These are phyloP conservation scores for Elaeidobius kamerunicus DNA, from an alignment of 2,888 invertebrate species.

Conservation along the genomic window DNA sequence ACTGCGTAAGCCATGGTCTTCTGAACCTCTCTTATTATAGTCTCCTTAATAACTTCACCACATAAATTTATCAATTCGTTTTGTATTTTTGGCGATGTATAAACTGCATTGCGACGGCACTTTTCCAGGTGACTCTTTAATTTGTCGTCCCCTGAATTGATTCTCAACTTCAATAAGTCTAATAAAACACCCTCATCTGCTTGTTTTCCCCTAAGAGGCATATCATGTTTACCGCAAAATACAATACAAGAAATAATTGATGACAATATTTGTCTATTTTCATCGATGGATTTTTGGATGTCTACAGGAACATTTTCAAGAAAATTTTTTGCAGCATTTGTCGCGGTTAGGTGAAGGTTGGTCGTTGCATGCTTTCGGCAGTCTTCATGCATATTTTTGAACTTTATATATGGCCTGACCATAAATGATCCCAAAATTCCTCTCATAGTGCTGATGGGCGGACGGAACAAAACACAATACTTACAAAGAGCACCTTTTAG, in stretches of 20 bases:
- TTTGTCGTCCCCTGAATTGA: slow-evolving; percentile 6
- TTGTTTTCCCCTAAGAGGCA: slow-evolving; percentile 24
- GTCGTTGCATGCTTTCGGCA: slow-evolving; percentile 28
- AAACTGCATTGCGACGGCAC: slow-evolving; percentile 20
- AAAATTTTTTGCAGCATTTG: slow-evolving; percentile 23
- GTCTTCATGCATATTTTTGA: slow-evolving; percentile 21
- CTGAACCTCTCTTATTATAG: slow-evolving; percentile 1
- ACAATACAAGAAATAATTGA: slow-evolving; percentile 26
- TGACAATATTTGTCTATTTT: slow-evolving; percentile 25
- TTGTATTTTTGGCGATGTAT: slow-evolving; percentile 25
- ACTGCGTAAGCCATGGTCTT: slow-evolving; percentile 30
- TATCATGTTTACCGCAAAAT: slow-evolving; percentile 25
- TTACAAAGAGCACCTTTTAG: slow-evolving; percentile 12
- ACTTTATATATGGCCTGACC: slow-evolving; percentile 12
- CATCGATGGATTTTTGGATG: slow-evolving; percentile 21
- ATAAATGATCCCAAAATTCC: slow-evolving; percentile 10
- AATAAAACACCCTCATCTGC: slow-evolving; percentile 20
- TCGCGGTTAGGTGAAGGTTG: slow-evolving; percentile 11
- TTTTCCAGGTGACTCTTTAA: slow-evolving; percentile 18
- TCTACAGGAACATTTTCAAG: slow-evolving; percentile 14
- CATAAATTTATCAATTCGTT: slow-evolving; percentile 35
- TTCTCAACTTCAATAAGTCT: slow-evolving; percentile 22
- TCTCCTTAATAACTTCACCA: slow-evolving; percentile 27
- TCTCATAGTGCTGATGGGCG: not conserved
- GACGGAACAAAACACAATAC: slow-evolving; percentile 14